Conservation (phyloP, 2,113 vertebrate species). For the Peromyscus californicus region DNA sequence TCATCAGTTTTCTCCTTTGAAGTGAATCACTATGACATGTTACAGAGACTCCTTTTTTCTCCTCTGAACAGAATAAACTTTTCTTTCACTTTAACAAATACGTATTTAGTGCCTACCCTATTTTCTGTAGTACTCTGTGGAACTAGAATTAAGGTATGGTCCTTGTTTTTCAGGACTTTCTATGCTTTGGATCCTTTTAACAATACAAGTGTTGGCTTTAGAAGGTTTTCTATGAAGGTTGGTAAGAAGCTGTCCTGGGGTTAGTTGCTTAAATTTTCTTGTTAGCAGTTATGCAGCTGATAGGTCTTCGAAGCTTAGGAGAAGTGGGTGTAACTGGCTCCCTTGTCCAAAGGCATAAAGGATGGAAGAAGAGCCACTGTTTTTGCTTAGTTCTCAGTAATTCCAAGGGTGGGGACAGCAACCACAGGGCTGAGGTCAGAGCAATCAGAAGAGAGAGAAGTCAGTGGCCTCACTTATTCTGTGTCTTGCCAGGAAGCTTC, state of each 20-base stretch:
- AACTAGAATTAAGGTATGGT: background rate
- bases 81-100: conserved; percentile 18
- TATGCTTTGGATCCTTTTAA: background rate
- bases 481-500: background rate
- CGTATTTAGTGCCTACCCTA: background rate
- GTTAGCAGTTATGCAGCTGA: background rate
- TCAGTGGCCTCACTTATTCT: background rate
- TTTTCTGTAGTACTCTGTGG: background rate
- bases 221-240: background rate
- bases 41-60: background rate
- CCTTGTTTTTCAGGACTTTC: background rate
- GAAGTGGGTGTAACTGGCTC: background rate
- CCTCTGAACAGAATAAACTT: background rate
- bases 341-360: background rate
- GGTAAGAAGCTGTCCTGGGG: background rate
- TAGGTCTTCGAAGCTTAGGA: background rate
- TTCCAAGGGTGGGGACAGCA: background rate
- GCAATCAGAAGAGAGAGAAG: background rate
- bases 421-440: background rate
- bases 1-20: background rate
- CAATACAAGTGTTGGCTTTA: background rate
- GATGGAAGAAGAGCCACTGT: background rate
- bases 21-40: background rate
- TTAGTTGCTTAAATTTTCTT: background rate
- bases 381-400: background rate